A percentile compares a stretch with the other conserved stretches of the same genome.
These are phyloP conservation scores for Crocallis elinguaria DNA, from an alignment of 2,888 invertebrate species.

Conservation along the genomic window DNA sequence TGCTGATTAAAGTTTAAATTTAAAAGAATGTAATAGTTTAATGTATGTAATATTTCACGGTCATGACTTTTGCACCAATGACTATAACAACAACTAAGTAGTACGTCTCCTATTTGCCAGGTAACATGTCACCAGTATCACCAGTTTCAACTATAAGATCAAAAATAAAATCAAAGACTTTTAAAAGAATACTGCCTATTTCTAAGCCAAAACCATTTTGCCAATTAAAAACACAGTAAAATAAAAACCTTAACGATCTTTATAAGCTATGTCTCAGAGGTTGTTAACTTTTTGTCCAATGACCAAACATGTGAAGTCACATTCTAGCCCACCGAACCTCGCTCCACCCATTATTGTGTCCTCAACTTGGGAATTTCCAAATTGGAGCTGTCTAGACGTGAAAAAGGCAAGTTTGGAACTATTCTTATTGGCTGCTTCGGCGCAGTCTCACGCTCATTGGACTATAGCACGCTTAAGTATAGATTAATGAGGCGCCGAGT, in stretches of 20 bases:
- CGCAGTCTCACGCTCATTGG: slow-evolving; percentile 37
- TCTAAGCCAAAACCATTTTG: neutral
- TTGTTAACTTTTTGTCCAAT: slow-evolving; percentile 2
- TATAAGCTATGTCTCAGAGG: neutral
- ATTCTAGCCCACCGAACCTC: slow-evolving; percentile 1
- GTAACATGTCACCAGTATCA: too few species aligned
- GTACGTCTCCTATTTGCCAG: too few species aligned
- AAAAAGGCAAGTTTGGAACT: slow-evolving; percentile 29
- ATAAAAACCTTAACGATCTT: neutral
- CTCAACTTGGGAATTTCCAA: slow-evolving; percentile 44
- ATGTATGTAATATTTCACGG: too few species aligned
- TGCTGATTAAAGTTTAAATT: too few species aligned
- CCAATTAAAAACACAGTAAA: neutral
- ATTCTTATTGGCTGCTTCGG: slow-evolving; percentile 50
- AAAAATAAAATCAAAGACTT: too few species aligned
- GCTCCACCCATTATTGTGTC: slow-evolving; percentile 15
- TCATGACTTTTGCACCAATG: too few species aligned
- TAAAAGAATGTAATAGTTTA: too few species aligned
- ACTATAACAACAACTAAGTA: too few species aligned
- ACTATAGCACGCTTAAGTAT: slow-evolving; percentile 21
- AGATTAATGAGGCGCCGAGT: slow-evolving; percentile 5
- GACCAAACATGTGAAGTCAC: neutral
- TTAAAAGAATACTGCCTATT: too few species aligned
- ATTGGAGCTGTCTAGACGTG: slow-evolving; percentile 18
- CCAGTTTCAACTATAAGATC: too few species aligned